Conservation (phyloP, 2,888 invertebrate species). For the Oligia latruncula region DNA sequence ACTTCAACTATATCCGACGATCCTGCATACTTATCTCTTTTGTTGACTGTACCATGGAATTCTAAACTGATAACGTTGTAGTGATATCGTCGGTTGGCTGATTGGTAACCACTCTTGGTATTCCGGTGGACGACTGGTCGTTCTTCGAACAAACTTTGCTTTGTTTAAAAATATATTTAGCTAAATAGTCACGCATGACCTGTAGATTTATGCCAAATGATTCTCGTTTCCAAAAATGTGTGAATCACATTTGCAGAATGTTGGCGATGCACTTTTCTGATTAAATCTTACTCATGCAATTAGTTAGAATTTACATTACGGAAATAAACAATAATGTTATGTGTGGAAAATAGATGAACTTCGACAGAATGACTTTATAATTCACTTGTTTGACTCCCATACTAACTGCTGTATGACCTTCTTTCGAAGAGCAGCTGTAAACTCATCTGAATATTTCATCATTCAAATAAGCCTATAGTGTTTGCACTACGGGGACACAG, state of each 20-base stretch:
- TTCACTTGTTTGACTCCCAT: not conserved
- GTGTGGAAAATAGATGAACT: not conserved
- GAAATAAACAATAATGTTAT: not conserved
- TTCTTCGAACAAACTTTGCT: not conserved
- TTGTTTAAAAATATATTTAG: slow-evolving; percentile 26
- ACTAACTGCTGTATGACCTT: not conserved
- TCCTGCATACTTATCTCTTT: too few relatives aligned
- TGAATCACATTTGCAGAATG: slow-evolving; percentile 45
- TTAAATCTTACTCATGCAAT: slow-evolving; percentile 16
- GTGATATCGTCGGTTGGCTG: not conserved
- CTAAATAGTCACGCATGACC: slow-evolving; percentile 39
- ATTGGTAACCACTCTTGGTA: not conserved
- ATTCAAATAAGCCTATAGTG: too few relatives aligned
- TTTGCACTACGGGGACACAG: not conserved
- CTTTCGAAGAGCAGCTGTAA: not conserved
- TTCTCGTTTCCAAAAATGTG: slow-evolving; percentile 20
- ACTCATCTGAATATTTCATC: not conserved
- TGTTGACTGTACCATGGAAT: too few relatives aligned
- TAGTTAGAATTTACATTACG: not conserved
- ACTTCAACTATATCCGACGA: too few relatives aligned
- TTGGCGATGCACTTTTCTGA: slow-evolving; percentile 18
- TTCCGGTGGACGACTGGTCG: too few relatives aligned
- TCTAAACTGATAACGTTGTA: not conserved
- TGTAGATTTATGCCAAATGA: slow-evolving; percentile 18
- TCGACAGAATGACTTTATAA: not conserved